These are phyloP conservation scores for Torymus tubicola DNA, from an alignment of 2,888 invertebrate species.

Conservation along the genomic window DNA sequence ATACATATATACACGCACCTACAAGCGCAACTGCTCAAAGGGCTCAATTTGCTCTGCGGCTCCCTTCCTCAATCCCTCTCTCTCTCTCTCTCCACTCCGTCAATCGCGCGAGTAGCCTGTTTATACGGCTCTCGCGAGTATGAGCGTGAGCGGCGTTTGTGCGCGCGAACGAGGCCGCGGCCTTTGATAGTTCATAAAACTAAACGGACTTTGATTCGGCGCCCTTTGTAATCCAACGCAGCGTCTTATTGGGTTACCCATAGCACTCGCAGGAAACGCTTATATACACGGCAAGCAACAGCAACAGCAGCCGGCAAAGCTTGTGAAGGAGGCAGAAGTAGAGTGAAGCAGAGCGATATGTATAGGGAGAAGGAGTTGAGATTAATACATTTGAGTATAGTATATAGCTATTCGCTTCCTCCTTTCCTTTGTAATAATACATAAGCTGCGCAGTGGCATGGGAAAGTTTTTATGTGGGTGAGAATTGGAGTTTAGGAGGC, in stretches of 20 bases:
- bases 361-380: background rate
- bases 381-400: constrained; percentile 11
- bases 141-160: constrained; percentile 39
- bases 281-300: too few relatives aligned
- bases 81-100: constrained; percentile 32
- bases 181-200: constrained; percentile 71
- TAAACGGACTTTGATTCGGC: constrained; percentile 71
- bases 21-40: constrained; percentile 48
- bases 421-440: background rate
- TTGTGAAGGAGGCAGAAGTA: background rate
- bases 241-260: constrained; percentile 53
- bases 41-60: constrained; percentile 66
- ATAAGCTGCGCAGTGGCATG: background rate
- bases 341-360: constrained; percentile 2
- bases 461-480: background rate
- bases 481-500: background rate
- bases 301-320: too few relatives aligned
- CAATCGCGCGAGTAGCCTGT: constrained; percentile 48
- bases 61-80: constrained; percentile 54
- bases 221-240: constrained; percentile 68
- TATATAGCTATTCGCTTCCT: constrained; percentile 7
- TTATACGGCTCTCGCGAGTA: constrained; percentile 46
- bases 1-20: too few relatives aligned
- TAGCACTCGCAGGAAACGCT: constrained; percentile 34
- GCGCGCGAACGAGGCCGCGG: constrained; percentile 60